These are phyloP conservation scores for Standfussiana lucernea DNA, from an alignment of 2,888 invertebrate genomes.

Conservation along the genomic window DNA sequence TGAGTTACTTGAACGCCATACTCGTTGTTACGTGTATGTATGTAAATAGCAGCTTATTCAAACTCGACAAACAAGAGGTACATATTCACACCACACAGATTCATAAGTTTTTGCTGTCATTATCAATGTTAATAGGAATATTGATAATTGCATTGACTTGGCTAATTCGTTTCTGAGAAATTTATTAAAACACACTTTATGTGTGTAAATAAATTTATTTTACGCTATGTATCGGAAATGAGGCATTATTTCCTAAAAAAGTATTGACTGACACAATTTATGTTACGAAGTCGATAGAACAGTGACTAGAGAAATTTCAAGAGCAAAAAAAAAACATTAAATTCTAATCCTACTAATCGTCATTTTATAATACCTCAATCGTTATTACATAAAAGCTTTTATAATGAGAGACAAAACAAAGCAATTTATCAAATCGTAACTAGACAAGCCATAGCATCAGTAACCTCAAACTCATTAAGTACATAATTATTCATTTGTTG, in stretches of 20 bases:
- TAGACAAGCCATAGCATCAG: conserved; percentile 22
- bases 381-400: conserved; percentile 11
- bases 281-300: neutral
- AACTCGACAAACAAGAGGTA: neutral
- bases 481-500: conserved; percentile 28
- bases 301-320: neutral
- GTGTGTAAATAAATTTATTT: too few relatives aligned
- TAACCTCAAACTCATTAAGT: conserved; percentile 53
- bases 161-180: neutral
- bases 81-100: neutral
- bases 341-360: conserved; percentile 3
- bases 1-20: conserved; percentile 6
- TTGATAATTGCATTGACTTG: neutral
- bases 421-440: conserved; percentile 34
- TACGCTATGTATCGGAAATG: neutral
- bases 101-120: neutral
- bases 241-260: neutral
- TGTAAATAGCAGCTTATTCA: neutral
- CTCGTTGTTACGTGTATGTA: conserved; percentile 18
- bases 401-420: conserved; percentile 12
- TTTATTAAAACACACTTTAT: neutral
- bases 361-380: neutral
- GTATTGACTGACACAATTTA: neutral
- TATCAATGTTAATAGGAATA: neutral
- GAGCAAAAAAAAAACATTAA: neutral